A percentile compares a stretch with the other conserved stretches of the same genome.
Conservation (phyloP, 1,140 invertebrate species). For the Lepidurus couesii region DNA sequence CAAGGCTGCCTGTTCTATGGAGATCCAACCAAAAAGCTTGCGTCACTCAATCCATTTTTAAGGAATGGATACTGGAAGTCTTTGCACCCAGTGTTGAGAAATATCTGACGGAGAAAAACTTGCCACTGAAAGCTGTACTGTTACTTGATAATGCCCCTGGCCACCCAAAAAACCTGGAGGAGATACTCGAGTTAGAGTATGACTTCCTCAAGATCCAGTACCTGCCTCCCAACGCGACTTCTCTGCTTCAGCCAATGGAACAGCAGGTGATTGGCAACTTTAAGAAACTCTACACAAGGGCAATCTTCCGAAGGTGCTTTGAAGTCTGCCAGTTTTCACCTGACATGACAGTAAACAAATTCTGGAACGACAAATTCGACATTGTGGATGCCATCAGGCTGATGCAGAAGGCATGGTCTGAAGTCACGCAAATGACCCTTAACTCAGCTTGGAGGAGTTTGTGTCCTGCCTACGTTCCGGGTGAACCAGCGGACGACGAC, state of each 20-base stretch:
- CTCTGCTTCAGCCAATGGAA: conserved; percentile 37
- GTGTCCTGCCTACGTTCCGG: conserved; percentile 38
- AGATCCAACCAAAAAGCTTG: conserved; percentile 45
- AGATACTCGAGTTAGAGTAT: conserved; percentile 39
- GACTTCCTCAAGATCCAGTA: conserved; percentile 37
- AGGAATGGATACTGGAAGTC: conserved; percentile 43
- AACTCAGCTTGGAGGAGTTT: conserved; percentile 41
- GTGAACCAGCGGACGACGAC: conserved; percentile 38
- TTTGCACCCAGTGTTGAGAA: conserved; percentile 43
- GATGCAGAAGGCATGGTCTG: conserved; percentile 36
- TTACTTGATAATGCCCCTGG: conserved; percentile 44
- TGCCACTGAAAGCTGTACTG: conserved; percentile 43
- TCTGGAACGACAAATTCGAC: conserved; percentile 38
- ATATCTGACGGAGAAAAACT: conserved; percentile 41
- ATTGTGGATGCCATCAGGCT: conserved; percentile 36
- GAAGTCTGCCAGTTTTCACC: conserved; percentile 33
- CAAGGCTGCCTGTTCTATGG: conserved; percentile 45
- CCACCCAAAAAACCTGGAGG: conserved; percentile 40
- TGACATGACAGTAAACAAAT: conserved; percentile 37
- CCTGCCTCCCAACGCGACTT: conserved; percentile 36
- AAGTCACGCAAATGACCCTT: conserved; percentile 36
- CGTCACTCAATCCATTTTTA: conserved; percentile 44
- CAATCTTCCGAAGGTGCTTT: conserved; percentile 34
- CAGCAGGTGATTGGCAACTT: conserved; percentile 37
- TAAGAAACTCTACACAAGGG: conserved; percentile 38